Evolutionary conservation across 2,797 vertebrate genomes (phyloP), one percentile per base, ranked within the genome.

Genomic region (Phrynocephalus vlangalii): DNA sequence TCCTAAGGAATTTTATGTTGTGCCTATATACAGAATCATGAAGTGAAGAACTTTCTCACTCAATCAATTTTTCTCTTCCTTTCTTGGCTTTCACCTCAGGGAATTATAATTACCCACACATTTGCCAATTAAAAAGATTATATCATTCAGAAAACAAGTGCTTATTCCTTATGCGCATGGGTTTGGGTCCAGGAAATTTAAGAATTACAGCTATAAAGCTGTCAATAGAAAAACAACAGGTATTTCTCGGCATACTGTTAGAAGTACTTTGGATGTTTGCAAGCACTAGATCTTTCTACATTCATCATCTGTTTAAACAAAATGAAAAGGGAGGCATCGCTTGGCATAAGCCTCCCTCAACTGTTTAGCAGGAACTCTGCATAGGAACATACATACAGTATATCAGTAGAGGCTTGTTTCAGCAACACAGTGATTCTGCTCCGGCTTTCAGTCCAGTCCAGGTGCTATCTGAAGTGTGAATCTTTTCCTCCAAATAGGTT

Each of bases 21-120:
- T 85, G 44, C 6, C 7, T 56, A 8, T 20, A 56, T 38, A 52
- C 11, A 38, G 30, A 10, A 77, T 77, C 28, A 77, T 50, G 63
- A 84, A 67, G 66, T 44, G 63, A 86, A 56, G 16, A 33, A 18
- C 66, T 68, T 79, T 72, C 28, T 80, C 48, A 72, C 8, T 33
- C 52, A 20, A 26, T 60, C 18, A 79, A 50, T 13, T 80, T 79
- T 80, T 60, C 18, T 60, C 72, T 71, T 50, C 5, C 16, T 73
- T 80, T 80, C 76, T 33, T 52, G 33, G n/a, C 38, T 71, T 79
- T 50, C 52, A n/a, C 79, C n/a, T 63, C 80, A 2, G 6, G 11
- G 15, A 80, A 60, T 76, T 86, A 79, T 48, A 79, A 79, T 22
- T 60, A 85, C 63, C 78, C 20, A 68, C 18, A 85, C 26, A 86